Evolutionary conservation across 2,113 vertebrate species (phyloP).

Genomic region (Agapornis roseicollis): DNA sequence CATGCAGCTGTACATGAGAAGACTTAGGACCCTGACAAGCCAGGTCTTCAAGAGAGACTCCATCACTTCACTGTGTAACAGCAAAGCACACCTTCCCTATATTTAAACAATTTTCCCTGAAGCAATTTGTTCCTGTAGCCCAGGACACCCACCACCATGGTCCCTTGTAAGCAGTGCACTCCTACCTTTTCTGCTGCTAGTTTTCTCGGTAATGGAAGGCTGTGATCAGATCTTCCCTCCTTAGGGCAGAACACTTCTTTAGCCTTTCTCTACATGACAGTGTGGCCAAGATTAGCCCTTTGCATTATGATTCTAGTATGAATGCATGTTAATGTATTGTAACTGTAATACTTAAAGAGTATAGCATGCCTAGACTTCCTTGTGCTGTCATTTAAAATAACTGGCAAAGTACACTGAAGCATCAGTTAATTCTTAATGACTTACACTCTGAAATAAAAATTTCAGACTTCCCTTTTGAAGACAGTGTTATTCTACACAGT

Average conservation of each 20-base stretch:
- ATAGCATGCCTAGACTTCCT: neutral
- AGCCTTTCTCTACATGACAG: neutral
- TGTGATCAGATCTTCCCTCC: neutral
- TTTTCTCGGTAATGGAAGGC: neutral
- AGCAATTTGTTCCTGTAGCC: neutral
- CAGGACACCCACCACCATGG: accelerated
- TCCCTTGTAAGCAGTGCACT: accelerated
- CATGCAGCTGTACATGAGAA: neutral
- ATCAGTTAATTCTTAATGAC: accelerated
- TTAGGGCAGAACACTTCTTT: neutral
- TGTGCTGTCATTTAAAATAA: neutral
- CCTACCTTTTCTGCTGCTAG: neutral
- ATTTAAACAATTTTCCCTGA: neutral
- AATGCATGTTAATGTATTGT: too few relatives aligned
- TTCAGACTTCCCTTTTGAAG: neutral
- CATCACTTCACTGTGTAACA: accelerated
- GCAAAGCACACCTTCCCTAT: neutral
- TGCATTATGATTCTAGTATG: accelerated
- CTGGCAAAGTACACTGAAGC: neutral
- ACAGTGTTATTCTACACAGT: neutral
- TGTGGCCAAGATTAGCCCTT: neutral
- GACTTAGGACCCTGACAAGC: neutral
- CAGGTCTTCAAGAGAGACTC: neutral
- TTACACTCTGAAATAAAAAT: neutral
- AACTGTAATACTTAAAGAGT: neutral